A percentile compares a stretch with the other conserved stretches of the same genome.
Conservation (phyloP, 1,140 invertebrate species). For the Augochlora pura region DNA sequence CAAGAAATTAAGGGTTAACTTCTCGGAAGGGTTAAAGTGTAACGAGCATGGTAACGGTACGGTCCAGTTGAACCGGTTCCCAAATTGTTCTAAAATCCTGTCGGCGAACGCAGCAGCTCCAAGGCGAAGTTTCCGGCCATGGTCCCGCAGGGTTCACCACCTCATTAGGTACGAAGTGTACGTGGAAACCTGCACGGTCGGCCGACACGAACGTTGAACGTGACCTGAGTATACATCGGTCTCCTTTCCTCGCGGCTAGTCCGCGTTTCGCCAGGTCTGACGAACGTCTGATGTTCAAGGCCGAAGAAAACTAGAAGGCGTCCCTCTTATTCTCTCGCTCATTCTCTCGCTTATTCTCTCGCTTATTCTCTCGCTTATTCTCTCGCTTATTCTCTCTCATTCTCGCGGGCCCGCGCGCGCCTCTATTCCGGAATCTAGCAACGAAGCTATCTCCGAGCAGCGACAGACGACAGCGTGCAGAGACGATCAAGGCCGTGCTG, state of each 20-base stretch:
- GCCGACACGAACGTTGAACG: constrained; percentile 50
- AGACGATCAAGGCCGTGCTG: constrained; percentile 28
- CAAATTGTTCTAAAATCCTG: too few relatives aligned
- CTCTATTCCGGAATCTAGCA: constrained; percentile 7
- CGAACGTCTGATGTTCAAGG: constrained; percentile 40
- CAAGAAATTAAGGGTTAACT: too few relatives aligned
- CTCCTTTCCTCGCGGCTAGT: constrained; percentile 15
- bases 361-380: too few relatives aligned
- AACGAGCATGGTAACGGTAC: too few relatives aligned
- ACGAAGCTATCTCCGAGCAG: background rate
- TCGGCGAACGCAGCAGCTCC: too few relatives aligned
- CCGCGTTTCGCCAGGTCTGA: constrained; percentile 25
- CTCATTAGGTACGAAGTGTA: constrained; percentile 7
- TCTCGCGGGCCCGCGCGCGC: background rate
- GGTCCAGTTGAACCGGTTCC: too few relatives aligned
- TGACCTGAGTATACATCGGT: constrained; percentile 53
- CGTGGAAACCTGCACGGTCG: constrained; percentile 38
- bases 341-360: too few relatives aligned
- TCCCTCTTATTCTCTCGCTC: too few relatives aligned
- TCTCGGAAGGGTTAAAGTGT: too few relatives aligned
- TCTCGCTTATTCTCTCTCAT: too few relatives aligned
- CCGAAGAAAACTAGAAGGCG: constrained; percentile 30
- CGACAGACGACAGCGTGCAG: background rate
- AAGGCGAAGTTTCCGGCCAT: too few relatives aligned
- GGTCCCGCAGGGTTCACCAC: background rate